A percentile compares a stretch with the other conserved stretches of the same genome.
These are phyloP conservation scores for Macrochelys suwanniensis DNA, from an alignment of 2,797 vertebrate genomes.

Conservation along the genomic window DNA sequence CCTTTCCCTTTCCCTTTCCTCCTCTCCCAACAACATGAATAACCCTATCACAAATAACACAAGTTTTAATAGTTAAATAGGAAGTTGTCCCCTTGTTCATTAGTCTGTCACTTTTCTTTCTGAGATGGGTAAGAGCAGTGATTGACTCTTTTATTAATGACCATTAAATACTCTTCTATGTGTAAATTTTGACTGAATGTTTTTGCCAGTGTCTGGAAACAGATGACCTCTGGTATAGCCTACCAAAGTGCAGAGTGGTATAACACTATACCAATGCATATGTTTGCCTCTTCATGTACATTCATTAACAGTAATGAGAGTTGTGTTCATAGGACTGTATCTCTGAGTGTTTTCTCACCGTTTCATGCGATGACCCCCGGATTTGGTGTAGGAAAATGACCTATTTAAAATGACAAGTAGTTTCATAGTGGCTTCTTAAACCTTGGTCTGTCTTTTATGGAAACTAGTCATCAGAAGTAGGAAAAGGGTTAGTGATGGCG, in stretches of 20 bases:
- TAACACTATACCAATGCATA: neutral
- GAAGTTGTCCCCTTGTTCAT: neutral
- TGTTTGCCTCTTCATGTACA: neutral
- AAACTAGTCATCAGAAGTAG: neutral
- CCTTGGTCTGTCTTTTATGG: neutral
- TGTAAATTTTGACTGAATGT: neutral
- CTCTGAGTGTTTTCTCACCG: neutral
- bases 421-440: neutral
- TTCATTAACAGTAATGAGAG: neutral
- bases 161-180: neutral
- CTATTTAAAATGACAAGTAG: neutral
- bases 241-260: neutral
- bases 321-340: neutral
- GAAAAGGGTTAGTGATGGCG: neutral
- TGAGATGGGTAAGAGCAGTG: neutral
- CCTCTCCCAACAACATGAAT: neutral
- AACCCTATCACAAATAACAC: neutral
- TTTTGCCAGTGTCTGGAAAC: slow-evolving; percentile 4
- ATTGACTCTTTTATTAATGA: neutral
- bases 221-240: neutral
- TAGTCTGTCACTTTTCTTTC: neutral
- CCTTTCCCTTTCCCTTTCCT: neutral
- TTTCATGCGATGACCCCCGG: neutral
- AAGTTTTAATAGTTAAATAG: neutral
- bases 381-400: neutral